Conservation (phyloP, 2,113 vertebrate genomes). For the Murina feae region DNA sequence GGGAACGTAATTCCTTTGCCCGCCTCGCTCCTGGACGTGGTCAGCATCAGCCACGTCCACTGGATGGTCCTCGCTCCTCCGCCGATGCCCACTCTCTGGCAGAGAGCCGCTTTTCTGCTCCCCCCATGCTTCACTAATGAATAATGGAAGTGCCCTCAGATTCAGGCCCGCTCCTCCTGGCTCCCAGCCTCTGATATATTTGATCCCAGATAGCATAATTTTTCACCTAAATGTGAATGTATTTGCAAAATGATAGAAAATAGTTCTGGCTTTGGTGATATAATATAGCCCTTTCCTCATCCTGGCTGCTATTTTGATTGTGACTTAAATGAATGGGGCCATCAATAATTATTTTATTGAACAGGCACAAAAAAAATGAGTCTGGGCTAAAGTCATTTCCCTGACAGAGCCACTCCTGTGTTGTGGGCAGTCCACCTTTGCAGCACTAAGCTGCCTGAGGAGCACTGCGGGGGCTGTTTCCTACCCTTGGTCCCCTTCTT, state of each 20-base stretch:
- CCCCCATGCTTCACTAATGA: neutral
- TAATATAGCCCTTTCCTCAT: slow-evolving; percentile 41
- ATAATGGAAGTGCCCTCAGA: slow-evolving; percentile 14
- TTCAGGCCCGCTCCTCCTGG: neutral
- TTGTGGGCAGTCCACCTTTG: neutral
- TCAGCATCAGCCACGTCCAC: fast-evolving
- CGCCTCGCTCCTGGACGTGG: neutral
- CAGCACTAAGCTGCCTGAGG: neutral
- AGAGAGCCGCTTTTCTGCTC: neutral
- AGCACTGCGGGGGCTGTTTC: neutral
- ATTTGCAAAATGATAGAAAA: slow-evolving; percentile 73
- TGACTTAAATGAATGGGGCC: slow-evolving; percentile 75
- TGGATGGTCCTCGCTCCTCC: fast-evolving
- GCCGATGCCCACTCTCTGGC: neutral
- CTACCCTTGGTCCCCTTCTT: neutral
- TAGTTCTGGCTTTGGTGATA: slow-evolving; percentile 60
- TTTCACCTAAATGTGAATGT: slow-evolving; percentile 73
- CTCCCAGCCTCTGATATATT: slow-evolving; percentile 56
- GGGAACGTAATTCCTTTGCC: neutral
- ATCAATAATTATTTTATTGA: slow-evolving; percentile 77
- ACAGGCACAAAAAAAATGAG: slow-evolving; percentile 71
- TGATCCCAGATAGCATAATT: slow-evolving; percentile 65
- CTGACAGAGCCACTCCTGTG: slow-evolving; percentile 12
- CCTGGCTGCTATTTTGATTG: slow-evolving; percentile 63
- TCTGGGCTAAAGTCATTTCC: slow-evolving; percentile 59